Evolutionary conservation across 2,797 vertebrate species (phyloP).

Genomic region (Hephaestus fuliginosus): DNA sequence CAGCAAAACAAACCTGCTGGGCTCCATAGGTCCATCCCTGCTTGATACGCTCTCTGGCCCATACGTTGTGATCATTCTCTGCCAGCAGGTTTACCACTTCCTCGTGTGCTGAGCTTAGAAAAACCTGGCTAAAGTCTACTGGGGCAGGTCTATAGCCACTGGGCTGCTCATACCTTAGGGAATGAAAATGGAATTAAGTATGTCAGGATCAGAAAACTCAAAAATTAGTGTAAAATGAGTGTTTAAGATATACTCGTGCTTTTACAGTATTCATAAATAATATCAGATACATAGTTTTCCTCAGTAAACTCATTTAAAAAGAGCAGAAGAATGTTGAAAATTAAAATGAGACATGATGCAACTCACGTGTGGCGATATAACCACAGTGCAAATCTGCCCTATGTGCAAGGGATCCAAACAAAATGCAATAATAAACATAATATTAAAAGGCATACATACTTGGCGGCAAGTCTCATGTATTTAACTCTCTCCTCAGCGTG

Average conservation of each 20-base stretch:
- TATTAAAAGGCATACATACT: conserved; percentile 83
- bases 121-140: conserved; percentile 90
- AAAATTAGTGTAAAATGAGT: background rate
- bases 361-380: background rate
- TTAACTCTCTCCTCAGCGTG: conserved; percentile 90
- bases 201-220: background rate
- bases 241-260: background rate
- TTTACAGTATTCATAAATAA: conserved; percentile 11
- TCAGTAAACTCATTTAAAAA: background rate
- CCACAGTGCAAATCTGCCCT: background rate
- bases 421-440: background rate
- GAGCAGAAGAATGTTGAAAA: too few species aligned
- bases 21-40: conserved; percentile 95
- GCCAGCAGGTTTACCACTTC: conserved; percentile 91
- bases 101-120: conserved; percentile 88
- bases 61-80: conserved; percentile 95
- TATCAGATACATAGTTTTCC: background rate
- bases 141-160: conserved; percentile 94
- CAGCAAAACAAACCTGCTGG: conserved; percentile 86
- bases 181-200: background rate
- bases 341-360: background rate
- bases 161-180: conserved; percentile 90
- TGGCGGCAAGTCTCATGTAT: conserved; percentile 89
- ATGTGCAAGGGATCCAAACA: background rate
- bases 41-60: conserved; percentile 93